phyloP scores from a whole-genome alignment of 2,888 invertebrate species.

The Oconnorella tubifera region DNA sequence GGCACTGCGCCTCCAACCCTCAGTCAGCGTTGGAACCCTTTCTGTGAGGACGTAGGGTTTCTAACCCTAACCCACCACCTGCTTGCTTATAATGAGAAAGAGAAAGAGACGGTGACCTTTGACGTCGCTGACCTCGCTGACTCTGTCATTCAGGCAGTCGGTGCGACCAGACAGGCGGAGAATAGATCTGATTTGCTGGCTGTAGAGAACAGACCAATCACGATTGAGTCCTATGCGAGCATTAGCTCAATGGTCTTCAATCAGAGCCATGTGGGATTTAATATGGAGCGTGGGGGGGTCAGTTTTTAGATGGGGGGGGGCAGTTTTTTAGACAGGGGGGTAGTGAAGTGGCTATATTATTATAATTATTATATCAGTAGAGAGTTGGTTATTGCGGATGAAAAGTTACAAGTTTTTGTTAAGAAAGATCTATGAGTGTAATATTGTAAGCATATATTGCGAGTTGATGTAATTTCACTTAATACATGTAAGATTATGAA shows the following conservation, averaged over 20 bases:
- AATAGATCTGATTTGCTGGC: background rate
- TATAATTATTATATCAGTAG: no score
- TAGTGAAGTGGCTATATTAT: no score
- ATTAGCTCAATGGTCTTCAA: slow-evolving; percentile 75
- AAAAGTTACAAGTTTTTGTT: no score
- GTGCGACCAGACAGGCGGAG: slow-evolving; percentile 4
- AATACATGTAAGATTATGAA: no score
- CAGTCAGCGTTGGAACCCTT: slow-evolving; percentile 75
- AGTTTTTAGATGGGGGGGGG: slow-evolving; percentile 60
- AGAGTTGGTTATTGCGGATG: no score
- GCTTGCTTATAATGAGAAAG: slow-evolving; percentile 51
- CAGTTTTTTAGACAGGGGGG: no score
- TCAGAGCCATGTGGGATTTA: slow-evolving; percentile 77
- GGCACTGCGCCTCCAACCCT: slow-evolving; percentile 64
- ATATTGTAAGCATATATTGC: no score
- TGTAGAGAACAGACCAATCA: slow-evolving; percentile 58
- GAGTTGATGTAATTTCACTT: no score
- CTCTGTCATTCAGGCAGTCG: slow-evolving; percentile 39
- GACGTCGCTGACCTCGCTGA: slow-evolving; percentile 57
- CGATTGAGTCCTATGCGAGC: slow-evolving; percentile 78
- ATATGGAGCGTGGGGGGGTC: slow-evolving; percentile 79
- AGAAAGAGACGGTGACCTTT: slow-evolving; percentile 52
- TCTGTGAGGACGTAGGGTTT: slow-evolving; percentile 74
- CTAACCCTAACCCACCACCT: slow-evolving; percentile 78
- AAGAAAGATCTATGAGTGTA: no score